A percentile compares a stretch with the other conserved stretches of the same genome.
These are phyloP conservation scores for Stichopus horrens DNA, from an alignment of 53 echinoderm and acorn worm genomes.

Conservation along the genomic window DNA sequence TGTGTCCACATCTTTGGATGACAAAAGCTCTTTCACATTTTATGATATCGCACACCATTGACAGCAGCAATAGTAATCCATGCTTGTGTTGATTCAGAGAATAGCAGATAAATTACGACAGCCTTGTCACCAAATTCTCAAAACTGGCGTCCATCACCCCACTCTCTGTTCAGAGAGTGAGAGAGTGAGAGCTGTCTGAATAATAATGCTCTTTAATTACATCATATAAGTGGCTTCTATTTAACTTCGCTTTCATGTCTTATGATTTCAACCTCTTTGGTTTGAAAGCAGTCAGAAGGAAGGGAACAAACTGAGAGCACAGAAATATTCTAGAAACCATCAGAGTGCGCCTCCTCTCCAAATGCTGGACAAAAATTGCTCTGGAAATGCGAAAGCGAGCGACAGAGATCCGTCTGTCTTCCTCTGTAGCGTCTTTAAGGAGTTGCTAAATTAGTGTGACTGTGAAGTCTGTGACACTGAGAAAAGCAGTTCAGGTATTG, in stretches of 20 bases:
- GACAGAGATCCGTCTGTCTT: not conserved
- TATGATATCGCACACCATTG: constrained; percentile 20
- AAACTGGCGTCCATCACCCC: not conserved
- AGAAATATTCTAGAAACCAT: not conserved
- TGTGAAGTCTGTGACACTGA: not conserved
- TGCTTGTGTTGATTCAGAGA: constrained; percentile 10
- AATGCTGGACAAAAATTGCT: not conserved
- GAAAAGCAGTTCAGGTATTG: not conserved
- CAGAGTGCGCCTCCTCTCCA: not conserved
- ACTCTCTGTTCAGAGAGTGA: not conserved
- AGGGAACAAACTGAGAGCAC: not conserved
- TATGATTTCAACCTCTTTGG: not conserved
- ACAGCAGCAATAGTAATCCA: constrained; percentile 30
- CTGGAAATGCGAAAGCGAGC: not conserved
- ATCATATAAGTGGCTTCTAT: not conserved
- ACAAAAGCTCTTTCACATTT: constrained; percentile 5
- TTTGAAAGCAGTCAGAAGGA: not conserved
- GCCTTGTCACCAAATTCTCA: not conserved
- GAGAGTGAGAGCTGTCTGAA: not conserved
- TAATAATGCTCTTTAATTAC: not conserved
- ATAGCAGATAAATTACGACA: constrained; percentile 6
- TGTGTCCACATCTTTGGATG: not conserved
- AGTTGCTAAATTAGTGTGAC: not conserved
- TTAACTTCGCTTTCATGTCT: not conserved
- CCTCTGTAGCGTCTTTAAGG: not conserved